Percentiles rank a stretch among this genome's conserved stretches.
These are phyloP conservation scores for Condylura cristata DNA, from an alignment of 2,113 vertebrate genomes.

Conservation along the genomic window DNA sequence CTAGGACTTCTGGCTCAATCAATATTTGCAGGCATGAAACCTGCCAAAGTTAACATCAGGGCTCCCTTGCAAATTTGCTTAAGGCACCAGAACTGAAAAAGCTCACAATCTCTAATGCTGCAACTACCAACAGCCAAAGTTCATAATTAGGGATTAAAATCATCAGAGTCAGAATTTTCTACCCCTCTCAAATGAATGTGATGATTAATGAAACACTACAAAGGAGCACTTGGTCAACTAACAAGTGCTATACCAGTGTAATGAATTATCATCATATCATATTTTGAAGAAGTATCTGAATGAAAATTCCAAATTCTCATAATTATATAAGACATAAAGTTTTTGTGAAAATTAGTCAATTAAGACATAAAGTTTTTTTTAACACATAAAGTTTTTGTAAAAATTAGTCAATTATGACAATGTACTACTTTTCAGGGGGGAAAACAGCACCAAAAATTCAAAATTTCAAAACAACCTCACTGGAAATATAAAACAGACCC, in stretches of 20 bases:
- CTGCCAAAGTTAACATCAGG: conserved; percentile 82
- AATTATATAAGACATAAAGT: background rate
- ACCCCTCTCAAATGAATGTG: conserved; percentile 1
- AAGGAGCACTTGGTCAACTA: background rate
- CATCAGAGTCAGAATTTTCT: conserved; percentile 60
- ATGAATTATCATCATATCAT: background rate
- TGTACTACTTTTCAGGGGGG: background rate
- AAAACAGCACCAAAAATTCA: conserved; percentile 1
- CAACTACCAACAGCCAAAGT: conserved; percentile 67
- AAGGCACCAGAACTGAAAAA: conserved; percentile 75
- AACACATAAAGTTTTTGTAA: too few species aligned
- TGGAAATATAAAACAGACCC: conserved; percentile 35
- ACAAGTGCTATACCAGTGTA: background rate
- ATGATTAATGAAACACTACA: conserved; percentile 18
- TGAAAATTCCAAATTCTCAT: conserved; percentile 3
- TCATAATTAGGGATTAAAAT: conserved; percentile 71
- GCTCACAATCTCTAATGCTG: conserved; percentile 64
- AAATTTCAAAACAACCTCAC: conserved; percentile 32
- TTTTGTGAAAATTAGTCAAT: background rate
- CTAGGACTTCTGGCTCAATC: conserved; percentile 80
- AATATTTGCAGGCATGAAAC: conserved; percentile 81
- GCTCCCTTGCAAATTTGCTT: conserved; percentile 78
- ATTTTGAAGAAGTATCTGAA: conserved; percentile 35
- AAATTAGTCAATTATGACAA: background rate
- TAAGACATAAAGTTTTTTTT: background rate